Percentiles rank a stretch among this genome's conserved stretches.
Conservation (phyloP, 2,888 invertebrate species). For the Mellilla xanthometata region DNA sequence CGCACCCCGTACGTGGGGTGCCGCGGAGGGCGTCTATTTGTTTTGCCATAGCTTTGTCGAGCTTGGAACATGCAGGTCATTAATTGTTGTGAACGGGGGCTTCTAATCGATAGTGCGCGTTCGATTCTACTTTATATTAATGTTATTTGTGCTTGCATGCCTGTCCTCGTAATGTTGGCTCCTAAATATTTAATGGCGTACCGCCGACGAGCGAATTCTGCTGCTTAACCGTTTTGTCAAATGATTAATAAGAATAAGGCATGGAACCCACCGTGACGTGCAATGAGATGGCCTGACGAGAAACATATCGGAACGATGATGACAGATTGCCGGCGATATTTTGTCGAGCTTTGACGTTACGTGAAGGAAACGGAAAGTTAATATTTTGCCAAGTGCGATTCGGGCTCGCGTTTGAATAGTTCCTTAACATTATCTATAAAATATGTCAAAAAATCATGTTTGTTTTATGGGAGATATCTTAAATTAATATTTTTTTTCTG, state of each 20-base stretch:
- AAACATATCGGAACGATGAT: constrained; percentile 4
- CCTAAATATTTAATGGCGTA: constrained; percentile 46
- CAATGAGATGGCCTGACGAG: constrained; percentile 9
- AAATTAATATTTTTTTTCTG: too few relatives aligned
- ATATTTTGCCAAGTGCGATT: too few relatives aligned
- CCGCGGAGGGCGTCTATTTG: constrained; percentile 77
- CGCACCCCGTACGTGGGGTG: constrained; percentile 65
- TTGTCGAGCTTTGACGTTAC: neutral
- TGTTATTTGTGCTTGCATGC: constrained; percentile 76
- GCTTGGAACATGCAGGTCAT: constrained; percentile 81
- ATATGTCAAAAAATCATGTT: too few relatives aligned
- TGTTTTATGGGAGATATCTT: too few relatives aligned
- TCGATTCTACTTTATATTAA: constrained; percentile 83
- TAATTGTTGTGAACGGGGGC: constrained; percentile 81
- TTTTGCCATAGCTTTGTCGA: constrained; percentile 81
- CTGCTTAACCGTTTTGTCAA: constrained; percentile 29
- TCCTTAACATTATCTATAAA: too few relatives aligned
- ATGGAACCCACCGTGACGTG: constrained; percentile 13
- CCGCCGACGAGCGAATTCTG: constrained; percentile 25
- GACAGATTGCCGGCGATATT: neutral
- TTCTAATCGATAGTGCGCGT: constrained; percentile 81
- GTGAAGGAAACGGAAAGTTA: too few relatives aligned
- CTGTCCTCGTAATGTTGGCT: constrained; percentile 39
- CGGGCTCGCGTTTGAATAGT: too few relatives aligned
- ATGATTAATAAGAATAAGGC: constrained; percentile 26